phyloP scores from a whole-genome alignment of 2,797 vertebrate genomes.

The Champsocephalus gunnari region DNA sequence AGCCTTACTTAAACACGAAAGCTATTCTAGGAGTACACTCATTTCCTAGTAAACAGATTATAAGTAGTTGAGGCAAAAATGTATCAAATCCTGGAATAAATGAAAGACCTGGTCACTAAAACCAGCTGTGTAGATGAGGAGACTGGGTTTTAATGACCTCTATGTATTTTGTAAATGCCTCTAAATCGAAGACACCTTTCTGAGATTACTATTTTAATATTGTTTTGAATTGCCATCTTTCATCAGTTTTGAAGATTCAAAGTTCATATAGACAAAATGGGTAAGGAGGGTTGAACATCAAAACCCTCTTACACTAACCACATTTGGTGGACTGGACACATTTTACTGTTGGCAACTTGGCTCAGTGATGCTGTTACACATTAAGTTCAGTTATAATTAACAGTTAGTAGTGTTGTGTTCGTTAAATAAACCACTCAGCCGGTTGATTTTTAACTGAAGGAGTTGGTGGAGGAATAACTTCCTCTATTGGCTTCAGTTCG shows the following conservation, averaged over 20 bases:
- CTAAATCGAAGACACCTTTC: neutral
- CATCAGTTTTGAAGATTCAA: too few species aligned
- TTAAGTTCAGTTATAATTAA: conserved; percentile 25
- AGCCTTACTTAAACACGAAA: neutral
- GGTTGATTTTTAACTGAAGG: neutral
- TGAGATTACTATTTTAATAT: too few species aligned
- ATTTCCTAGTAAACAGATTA: neutral
- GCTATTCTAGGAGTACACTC: neutral
- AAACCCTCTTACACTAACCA: conserved; percentile 28
- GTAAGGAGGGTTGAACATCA: neutral
- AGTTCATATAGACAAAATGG: too few species aligned
- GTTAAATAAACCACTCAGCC: conserved; percentile 19
- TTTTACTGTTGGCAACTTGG: conserved; percentile 29
- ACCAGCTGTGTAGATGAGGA: neutral
- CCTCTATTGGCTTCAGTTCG: neutral
- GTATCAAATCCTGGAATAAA: neutral
- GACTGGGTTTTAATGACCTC: neutral
- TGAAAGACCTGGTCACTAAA: too few species aligned
- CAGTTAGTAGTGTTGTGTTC: conserved; percentile 1
- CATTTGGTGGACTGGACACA: conserved; percentile 30
- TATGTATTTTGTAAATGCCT: neutral
- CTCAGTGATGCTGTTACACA: conserved; percentile 43
- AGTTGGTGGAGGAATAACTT: neutral
- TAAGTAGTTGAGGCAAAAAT: neutral
- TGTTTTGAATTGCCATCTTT: too few species aligned